These are phyloP conservation scores for Diplazon laetatorius DNA, from an alignment of 2,888 invertebrate genomes.

Conservation along the genomic window DNA sequence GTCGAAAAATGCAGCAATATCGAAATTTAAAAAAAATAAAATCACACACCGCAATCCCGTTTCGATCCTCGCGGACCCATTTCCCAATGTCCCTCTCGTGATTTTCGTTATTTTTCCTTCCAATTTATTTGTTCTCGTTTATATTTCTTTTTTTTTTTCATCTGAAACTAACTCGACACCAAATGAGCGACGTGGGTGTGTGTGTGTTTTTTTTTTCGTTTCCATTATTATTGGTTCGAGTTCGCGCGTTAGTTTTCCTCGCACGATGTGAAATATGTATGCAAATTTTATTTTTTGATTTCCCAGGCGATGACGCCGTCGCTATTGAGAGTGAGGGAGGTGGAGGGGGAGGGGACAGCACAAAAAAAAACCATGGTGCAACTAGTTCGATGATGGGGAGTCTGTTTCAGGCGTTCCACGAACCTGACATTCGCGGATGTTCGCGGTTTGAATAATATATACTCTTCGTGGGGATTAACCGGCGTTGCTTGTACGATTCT, in stretches of 20 bases:
- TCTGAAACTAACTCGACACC: slow-evolving; percentile 38
- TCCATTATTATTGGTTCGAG: slow-evolving; percentile 24
- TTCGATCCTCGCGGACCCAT: slow-evolving; percentile 27
- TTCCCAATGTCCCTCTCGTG: neutral
- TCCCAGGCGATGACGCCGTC: slow-evolving; percentile 49
- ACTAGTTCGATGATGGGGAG: slow-evolving; percentile 13
- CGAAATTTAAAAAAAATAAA: slow-evolving; percentile 21
- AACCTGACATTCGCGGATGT: slow-evolving; percentile 1
- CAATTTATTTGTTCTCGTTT: too few species aligned
- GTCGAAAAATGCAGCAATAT: too few species aligned
- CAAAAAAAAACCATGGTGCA: slow-evolving; percentile 21
- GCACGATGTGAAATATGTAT: slow-evolving; percentile 15
- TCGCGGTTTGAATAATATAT: slow-evolving; percentile 53
- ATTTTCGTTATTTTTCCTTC: too few species aligned
- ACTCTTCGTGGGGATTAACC: slow-evolving; percentile 35
- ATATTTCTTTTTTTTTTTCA: slow-evolving; percentile 28
- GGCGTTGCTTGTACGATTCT: neutral
- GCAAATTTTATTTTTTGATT: slow-evolving; percentile 54
- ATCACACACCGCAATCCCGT: slow-evolving; percentile 17
- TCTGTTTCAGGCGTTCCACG: neutral
- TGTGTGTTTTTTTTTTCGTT: slow-evolving; percentile 39
- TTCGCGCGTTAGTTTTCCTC: slow-evolving; percentile 9
- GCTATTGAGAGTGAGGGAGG: neutral
- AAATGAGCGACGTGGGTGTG: slow-evolving; percentile 53
- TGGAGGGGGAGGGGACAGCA: too few species aligned